Percentiles rank a stretch among this genome's conserved stretches.
phyloP scores from a whole-genome alignment of 2,113 vertebrate species.

The Crotalus helleri region DNA sequence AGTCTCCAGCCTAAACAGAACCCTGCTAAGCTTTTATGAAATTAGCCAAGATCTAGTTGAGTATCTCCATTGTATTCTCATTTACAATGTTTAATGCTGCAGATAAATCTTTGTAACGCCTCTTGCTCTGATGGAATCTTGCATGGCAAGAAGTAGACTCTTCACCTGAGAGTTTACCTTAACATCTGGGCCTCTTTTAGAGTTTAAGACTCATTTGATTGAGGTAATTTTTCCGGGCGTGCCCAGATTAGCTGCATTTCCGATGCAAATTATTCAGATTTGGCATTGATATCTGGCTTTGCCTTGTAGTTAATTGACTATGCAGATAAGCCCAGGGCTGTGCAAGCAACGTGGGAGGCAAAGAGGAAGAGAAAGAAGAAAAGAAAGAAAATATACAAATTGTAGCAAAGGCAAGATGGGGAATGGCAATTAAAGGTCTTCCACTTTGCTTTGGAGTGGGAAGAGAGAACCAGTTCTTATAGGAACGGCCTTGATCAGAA shows the following conservation, averaged over 20 bases:
- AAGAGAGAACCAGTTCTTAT: background rate
- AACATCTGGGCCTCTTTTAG: background rate
- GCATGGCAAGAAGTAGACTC: background rate
- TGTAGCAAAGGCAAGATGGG: background rate
- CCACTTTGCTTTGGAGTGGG: background rate
- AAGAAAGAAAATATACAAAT: background rate
- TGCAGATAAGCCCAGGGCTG: background rate
- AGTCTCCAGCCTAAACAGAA: background rate
- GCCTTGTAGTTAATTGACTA: background rate
- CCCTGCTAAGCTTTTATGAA: background rate
- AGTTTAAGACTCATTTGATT: background rate
- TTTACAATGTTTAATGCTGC: background rate
- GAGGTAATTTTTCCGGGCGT: rapidly evolving
- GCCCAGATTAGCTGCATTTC: background rate
- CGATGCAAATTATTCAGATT: background rate
- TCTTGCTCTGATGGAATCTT: background rate
- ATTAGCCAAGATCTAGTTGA: background rate
- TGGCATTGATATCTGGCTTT: background rate
- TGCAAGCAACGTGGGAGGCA: background rate
- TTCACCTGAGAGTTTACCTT: background rate
- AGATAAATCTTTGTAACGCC: background rate
- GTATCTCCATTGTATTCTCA: background rate
- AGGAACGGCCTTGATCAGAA: background rate
- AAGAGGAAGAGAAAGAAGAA: background rate
- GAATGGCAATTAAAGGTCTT: background rate